Percentiles rank a stretch among this genome's conserved stretches.
phyloP scores from a whole-genome alignment of 2,888 invertebrate genomes.

The Orthosia gothica region DNA sequence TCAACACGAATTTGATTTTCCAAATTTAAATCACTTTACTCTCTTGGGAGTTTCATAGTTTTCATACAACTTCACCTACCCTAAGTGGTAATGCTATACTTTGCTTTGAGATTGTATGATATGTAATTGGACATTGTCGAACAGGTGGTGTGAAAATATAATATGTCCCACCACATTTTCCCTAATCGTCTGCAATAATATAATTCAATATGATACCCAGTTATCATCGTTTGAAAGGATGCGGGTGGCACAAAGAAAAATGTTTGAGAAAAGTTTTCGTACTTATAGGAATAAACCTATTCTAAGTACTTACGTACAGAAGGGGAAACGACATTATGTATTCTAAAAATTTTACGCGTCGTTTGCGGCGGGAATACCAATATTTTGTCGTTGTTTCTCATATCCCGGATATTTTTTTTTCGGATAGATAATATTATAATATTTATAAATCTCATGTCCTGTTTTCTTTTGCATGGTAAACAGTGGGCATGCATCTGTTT shows the following conservation, averaged over 20 bases:
- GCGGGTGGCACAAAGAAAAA: slow-evolving; percentile 30
- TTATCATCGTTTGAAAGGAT: slow-evolving; percentile 41
- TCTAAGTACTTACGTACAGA: slow-evolving; percentile 38
- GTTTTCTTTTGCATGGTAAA: background rate
- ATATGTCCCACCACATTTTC: slow-evolving; percentile 21
- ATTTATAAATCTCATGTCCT: slow-evolving; percentile 22
- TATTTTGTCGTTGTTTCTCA: slow-evolving; percentile 58
- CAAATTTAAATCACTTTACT: too few species aligned
- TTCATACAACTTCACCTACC: too few species aligned
- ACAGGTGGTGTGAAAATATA: background rate
- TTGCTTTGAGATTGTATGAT: too few species aligned
- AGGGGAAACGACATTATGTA: slow-evolving; percentile 67
- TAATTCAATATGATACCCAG: slow-evolving; percentile 35
- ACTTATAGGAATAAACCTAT: slow-evolving; percentile 21
- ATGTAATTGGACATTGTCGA: too few species aligned
- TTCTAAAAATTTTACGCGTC: slow-evolving; percentile 71
- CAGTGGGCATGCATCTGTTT: background rate
- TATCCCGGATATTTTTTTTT: slow-evolving; percentile 67
- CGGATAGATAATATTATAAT: slow-evolving; percentile 14
- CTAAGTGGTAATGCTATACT: too few species aligned
- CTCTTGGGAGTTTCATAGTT: too few species aligned
- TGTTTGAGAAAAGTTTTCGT: slow-evolving; percentile 21
- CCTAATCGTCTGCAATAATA: slow-evolving; percentile 35
- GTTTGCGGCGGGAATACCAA: slow-evolving; percentile 66
- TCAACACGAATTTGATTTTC: too few species aligned